Conservation (phyloP, 2,113 vertebrate genomes). For the Dryoscopus gambensis region DNA sequence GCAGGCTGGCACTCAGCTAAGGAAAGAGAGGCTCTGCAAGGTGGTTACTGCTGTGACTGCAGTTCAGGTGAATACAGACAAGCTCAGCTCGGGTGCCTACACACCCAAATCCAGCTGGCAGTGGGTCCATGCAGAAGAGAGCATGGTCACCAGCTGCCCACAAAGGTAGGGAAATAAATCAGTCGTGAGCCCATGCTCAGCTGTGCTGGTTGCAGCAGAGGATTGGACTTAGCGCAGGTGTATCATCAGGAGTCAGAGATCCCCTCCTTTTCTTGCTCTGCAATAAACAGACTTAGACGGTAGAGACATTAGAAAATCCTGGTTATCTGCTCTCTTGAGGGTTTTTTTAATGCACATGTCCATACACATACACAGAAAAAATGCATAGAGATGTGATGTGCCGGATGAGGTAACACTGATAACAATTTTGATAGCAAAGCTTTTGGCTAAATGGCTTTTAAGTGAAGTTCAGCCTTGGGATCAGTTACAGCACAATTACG, state of each 20-base stretch:
- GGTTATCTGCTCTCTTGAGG: background rate
- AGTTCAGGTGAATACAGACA: background rate
- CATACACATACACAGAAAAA: background rate
- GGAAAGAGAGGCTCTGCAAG: background rate
- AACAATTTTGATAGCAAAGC: background rate
- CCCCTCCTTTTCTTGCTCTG: background rate
- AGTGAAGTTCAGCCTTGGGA: background rate
- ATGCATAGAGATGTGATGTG: background rate
- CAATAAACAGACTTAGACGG: background rate
- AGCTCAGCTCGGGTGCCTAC: background rate
- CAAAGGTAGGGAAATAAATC: background rate
- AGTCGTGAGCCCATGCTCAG: background rate
- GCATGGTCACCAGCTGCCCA: rapidly evolving
- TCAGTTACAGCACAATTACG: background rate
- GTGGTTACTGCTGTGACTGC: background rate
- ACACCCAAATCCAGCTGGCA: background rate
- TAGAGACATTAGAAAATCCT: background rate
- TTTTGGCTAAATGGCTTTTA: background rate
- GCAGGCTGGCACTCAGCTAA: background rate
- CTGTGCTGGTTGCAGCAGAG: background rate
- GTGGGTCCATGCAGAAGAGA: background rate
- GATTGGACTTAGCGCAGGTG: background rate
- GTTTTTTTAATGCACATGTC: rapidly evolving
- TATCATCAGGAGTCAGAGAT: background rate
- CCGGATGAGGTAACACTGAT: background rate